Evolutionary conservation across 2,797 vertebrate genomes (phyloP).

Genomic region (Rhincodon typus): DNA sequence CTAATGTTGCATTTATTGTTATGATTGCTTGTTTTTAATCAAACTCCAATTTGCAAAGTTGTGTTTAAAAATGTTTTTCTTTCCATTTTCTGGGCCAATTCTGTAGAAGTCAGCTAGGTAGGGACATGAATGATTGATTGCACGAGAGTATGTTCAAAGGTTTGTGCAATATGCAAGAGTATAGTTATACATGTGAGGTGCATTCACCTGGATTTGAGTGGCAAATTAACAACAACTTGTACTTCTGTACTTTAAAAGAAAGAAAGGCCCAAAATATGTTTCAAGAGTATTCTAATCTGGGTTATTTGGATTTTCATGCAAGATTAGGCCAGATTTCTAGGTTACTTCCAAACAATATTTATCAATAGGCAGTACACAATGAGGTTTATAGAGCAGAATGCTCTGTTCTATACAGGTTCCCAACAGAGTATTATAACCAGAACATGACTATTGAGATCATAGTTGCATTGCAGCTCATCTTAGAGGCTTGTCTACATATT

Average conservation of each 20-base stretch:
- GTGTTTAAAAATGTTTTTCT: background rate
- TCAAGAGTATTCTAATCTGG: too few species aligned
- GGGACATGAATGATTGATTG: background rate
- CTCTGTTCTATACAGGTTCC: too few species aligned
- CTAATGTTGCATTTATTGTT: background rate
- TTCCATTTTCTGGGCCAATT: background rate
- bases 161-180: background rate
- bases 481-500: too few species aligned
- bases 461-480: too few species aligned
- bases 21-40: background rate
- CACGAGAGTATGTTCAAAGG: background rate
- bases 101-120: background rate
- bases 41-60: background rate
- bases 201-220: background rate
- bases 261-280: background rate
- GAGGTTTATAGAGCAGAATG: too few species aligned
- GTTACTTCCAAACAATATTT: too few species aligned
- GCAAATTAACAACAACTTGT: background rate
- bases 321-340: too few species aligned
- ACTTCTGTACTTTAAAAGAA: background rate
- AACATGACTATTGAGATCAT: too few species aligned
- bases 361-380: too few species aligned
- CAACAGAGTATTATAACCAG: too few species aligned
- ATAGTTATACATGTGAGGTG: background rate
- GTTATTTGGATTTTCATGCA: too few species aligned